These are phyloP conservation scores for Callinectes sapidus DNA, from an alignment of 2,888 invertebrate species.

Conservation along the genomic window DNA sequence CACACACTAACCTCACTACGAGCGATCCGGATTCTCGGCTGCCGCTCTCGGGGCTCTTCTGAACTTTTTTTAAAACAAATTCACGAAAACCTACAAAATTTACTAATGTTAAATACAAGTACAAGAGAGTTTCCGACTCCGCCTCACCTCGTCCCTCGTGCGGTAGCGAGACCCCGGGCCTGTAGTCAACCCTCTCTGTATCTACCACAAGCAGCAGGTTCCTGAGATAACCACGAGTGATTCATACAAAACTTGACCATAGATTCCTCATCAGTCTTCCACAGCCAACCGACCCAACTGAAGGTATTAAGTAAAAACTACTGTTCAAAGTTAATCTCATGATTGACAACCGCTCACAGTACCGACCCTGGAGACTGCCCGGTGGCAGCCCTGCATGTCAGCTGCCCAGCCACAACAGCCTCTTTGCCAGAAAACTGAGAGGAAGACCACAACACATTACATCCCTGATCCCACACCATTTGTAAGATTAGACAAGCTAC, in stretches of 20 bases:
- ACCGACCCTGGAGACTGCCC: slow-evolving; percentile 37
- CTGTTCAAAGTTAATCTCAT: slow-evolving; percentile 35
- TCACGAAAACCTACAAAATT: slow-evolving; percentile 10
- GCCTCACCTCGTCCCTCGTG: slow-evolving; percentile 38
- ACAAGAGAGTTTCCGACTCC: slow-evolving; percentile 37
- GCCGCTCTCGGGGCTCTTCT: slow-evolving; percentile 42
- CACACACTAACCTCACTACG: slow-evolving; percentile 46
- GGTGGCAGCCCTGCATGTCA: slow-evolving; percentile 7
- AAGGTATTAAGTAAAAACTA: slow-evolving; percentile 45
- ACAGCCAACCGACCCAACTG: slow-evolving; percentile 61
- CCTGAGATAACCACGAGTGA: slow-evolving; percentile 68
- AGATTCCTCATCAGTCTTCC: slow-evolving; percentile 71
- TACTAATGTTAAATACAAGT: slow-evolving; percentile 12
- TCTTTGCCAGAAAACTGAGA: slow-evolving; percentile 52
- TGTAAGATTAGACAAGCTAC: slow-evolving; percentile 55
- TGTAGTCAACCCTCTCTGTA: slow-evolving; percentile 53
- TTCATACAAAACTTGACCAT: slow-evolving; percentile 65
- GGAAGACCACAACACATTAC: slow-evolving; percentile 49
- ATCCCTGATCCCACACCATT: slow-evolving; percentile 61
- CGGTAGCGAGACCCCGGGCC: slow-evolving; percentile 31
- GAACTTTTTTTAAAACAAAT: background rate
- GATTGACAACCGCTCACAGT: slow-evolving; percentile 31
- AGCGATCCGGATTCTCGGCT: slow-evolving; percentile 44
- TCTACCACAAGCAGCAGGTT: slow-evolving; percentile 69
- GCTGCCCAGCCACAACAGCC: slow-evolving; percentile 45